Conservation (phyloP, 2,888 invertebrate genomes). For the Muschampia plurimacula region DNA sequence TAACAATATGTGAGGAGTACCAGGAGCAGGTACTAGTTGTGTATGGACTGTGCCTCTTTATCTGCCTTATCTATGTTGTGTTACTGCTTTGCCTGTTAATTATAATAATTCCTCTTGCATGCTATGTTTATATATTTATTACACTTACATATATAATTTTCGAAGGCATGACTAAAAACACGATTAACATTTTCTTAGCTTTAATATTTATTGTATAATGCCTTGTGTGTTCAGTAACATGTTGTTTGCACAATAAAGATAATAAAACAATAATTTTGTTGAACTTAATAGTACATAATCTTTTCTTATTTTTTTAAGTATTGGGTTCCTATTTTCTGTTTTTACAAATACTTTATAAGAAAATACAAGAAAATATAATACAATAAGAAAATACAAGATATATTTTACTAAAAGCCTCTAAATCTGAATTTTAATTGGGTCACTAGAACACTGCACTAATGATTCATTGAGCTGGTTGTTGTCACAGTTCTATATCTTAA, state of each 20-base stretch:
- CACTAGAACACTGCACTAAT: constrained; percentile 20
- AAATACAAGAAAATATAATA: neutral
- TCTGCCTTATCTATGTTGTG: constrained; percentile 49
- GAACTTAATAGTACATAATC: constrained; percentile 21
- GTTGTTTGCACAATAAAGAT: constrained; percentile 34
- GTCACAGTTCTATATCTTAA: neutral
- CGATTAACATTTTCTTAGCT: constrained; percentile 36
- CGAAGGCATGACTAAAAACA: constrained; percentile 51
- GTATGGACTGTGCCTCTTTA: constrained; percentile 54
- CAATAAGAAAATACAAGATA: neutral
- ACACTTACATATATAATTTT: constrained; percentile 52
- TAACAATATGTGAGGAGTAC: constrained; percentile 89
- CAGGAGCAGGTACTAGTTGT: constrained; percentile 86
- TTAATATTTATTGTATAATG: constrained; percentile 28
- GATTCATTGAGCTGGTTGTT: neutral
- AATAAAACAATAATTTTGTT: constrained; percentile 37
- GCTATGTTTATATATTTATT: constrained; percentile 56
- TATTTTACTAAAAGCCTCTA: neutral
- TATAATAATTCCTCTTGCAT: constrained; percentile 58
- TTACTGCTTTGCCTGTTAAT: constrained; percentile 52
- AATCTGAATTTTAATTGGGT: constrained; percentile 30
- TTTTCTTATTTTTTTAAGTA: constrained; percentile 22
- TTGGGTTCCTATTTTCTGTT: constrained; percentile 39
- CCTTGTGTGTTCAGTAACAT: constrained; percentile 37
- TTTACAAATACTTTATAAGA: neutral